These are phyloP conservation scores for Onychomys torridus DNA, from an alignment of 2,797 vertebrate genomes.

Conservation along the genomic window DNA sequence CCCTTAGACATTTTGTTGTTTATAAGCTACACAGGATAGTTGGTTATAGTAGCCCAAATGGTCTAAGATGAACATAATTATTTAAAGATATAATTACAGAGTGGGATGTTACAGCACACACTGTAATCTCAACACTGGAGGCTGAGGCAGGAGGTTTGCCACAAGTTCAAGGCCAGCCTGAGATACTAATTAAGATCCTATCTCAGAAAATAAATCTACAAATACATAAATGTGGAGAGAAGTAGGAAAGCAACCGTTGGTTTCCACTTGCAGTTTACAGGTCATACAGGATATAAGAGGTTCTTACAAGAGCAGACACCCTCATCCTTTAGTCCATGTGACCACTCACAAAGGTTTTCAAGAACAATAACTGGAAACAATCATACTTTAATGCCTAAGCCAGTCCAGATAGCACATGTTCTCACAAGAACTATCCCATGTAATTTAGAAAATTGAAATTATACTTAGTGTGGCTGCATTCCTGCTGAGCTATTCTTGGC, in stretches of 20 bases:
- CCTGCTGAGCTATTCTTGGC: too few species aligned
- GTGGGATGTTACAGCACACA: neutral
- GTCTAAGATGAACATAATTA: neutral
- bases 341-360: conserved; percentile 35
- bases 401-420: neutral
- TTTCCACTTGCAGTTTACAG: conserved; percentile 49
- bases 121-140: neutral
- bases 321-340: neutral
- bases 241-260: neutral
- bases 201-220: neutral
- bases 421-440: conserved; percentile 47
- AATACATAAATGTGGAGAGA: neutral
- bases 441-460: conserved; percentile 53
- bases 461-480: neutral
- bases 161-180: neutral
- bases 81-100: conserved; percentile 31
- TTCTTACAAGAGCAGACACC: conserved; percentile 55
- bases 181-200: neutral
- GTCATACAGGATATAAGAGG: conserved; percentile 13
- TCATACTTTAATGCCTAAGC: neutral
- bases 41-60: neutral
- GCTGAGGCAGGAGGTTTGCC: neutral
- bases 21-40: neutral
- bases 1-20: neutral
- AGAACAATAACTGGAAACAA: neutral